phyloP scores from a whole-genome alignment of 2,888 invertebrate species.

The Amiota communis region DNA sequence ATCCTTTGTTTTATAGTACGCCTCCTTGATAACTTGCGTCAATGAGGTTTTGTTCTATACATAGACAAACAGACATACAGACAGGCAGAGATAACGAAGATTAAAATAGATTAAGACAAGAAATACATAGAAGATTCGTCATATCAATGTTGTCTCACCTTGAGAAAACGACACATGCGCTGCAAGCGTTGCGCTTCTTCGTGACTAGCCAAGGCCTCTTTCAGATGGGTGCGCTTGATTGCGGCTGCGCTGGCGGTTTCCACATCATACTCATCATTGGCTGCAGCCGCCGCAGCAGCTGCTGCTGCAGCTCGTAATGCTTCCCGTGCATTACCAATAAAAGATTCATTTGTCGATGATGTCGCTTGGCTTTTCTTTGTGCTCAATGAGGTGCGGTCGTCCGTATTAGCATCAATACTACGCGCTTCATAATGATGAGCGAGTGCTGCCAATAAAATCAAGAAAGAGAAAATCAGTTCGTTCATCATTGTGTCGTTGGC shows the following conservation, averaged over 20 bases:
- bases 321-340: constrained; percentile 73
- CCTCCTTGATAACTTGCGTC: constrained; percentile 71
- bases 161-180: constrained; percentile 83
- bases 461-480: constrained; percentile 1
- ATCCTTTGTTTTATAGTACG: constrained; percentile 70
- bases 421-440: constrained; percentile 91
- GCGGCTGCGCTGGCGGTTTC: constrained; percentile 64
- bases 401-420: constrained; percentile 78
- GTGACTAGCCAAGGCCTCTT: constrained; percentile 87
- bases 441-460: constrained; percentile 75
- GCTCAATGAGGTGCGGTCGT: constrained; percentile 64
- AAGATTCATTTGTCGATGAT: constrained; percentile 61
- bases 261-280: constrained; percentile 70
- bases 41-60: constrained; percentile 71
- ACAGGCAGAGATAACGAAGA: not conserved
- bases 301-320: constrained; percentile 68
- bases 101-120: not conserved
- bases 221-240: constrained; percentile 86
- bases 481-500: not conserved
- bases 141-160: constrained; percentile 62
- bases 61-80: constrained; percentile 4
- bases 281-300: constrained; percentile 69
- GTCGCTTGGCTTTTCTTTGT: constrained; percentile 61
- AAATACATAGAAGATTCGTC: not conserved
- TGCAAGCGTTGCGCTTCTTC: constrained; percentile 92